Evolutionary conservation across 1,140 invertebrate species (phyloP).

Genomic region (Drosophila cardini): DNA sequence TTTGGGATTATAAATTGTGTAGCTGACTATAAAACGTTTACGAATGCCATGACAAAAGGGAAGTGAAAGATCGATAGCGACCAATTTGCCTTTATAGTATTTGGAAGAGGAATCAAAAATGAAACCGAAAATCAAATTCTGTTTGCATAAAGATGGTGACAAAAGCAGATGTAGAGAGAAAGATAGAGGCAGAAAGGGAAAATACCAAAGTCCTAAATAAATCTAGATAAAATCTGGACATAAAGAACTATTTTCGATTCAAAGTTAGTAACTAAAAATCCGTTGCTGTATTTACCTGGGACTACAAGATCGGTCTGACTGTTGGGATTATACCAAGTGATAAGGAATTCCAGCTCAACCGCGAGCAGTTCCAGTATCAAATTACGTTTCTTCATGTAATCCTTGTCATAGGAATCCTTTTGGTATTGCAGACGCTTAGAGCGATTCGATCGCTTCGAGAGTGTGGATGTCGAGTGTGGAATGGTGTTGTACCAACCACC

Average conservation of each 20-base stretch:
- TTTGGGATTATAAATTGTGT: too few relatives aligned
- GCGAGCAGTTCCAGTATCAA: conserved; percentile 96
- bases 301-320: conserved; percentile 89
- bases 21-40: not conserved
- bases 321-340: conserved; percentile 98
- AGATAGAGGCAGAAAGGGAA: not conserved
- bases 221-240: too few relatives aligned
- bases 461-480: conserved; percentile 89
- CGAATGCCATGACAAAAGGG: not conserved
- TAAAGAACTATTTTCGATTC: too few relatives aligned
- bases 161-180: not conserved
- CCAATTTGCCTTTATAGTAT: too few relatives aligned
- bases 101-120: not conserved
- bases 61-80: too few relatives aligned
- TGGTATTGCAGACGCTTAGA: conserved; percentile 88
- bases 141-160: too few relatives aligned
- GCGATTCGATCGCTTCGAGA: conserved; percentile 91
- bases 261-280: too few relatives aligned
- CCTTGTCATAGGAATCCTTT: conserved; percentile 94
- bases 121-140: not conserved
- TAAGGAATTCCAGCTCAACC: conserved; percentile 96
- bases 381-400: conserved; percentile 97
- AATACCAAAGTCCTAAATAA: not conserved
- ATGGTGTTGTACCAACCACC: conserved; percentile 95
- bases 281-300: conserved; percentile 78